These are phyloP conservation scores for Aldabrachelys gigantea DNA, from an alignment of 2,113 vertebrate genomes.

Conservation along the genomic window DNA sequence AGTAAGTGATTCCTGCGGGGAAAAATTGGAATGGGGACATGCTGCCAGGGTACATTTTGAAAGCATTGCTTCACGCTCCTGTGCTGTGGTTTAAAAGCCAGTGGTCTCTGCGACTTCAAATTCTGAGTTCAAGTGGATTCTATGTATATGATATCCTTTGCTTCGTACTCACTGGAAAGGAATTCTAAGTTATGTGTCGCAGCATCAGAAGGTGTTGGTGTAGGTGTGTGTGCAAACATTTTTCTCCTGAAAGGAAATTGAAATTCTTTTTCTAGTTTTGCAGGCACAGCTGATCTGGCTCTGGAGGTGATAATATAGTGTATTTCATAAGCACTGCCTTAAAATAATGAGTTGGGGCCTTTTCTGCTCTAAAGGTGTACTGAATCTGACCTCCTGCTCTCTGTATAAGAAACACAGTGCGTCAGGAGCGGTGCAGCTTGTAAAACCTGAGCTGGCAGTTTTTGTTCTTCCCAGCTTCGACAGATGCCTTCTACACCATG, in stretches of 20 bases:
- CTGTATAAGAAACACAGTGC: not conserved
- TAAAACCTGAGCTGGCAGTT: slow-evolving; percentile 37
- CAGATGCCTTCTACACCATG: slow-evolving; percentile 45
- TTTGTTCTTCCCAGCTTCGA: not conserved
- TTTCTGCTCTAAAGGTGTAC: not conserved
- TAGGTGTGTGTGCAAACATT: not conserved
- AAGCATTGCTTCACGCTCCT: not conserved
- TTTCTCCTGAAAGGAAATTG: slow-evolving; percentile 22
- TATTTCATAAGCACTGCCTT: not conserved
- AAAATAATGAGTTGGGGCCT: slow-evolving; percentile 34
- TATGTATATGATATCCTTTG: not conserved
- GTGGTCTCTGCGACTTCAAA: not conserved
- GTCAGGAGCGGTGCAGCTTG: slow-evolving; percentile 24
- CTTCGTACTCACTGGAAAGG: not conserved
- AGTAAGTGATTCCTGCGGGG: not conserved
- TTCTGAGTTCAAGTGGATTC: slow-evolving; percentile 5
- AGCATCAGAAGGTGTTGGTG: not conserved
- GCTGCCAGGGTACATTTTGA: slow-evolving; percentile 15
- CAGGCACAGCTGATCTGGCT: not conserved
- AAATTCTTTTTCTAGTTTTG: not conserved
- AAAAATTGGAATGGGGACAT: not conserved
- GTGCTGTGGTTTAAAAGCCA: not conserved
- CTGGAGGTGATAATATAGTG: not conserved
- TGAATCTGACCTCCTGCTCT: slow-evolving; percentile 25
- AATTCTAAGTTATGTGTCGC: slow-evolving; percentile 7